A percentile compares a stretch with the other conserved stretches of the same genome.
Conservation (phyloP, 2,888 invertebrate species). For the Hermaeophaga mercurialis region DNA sequence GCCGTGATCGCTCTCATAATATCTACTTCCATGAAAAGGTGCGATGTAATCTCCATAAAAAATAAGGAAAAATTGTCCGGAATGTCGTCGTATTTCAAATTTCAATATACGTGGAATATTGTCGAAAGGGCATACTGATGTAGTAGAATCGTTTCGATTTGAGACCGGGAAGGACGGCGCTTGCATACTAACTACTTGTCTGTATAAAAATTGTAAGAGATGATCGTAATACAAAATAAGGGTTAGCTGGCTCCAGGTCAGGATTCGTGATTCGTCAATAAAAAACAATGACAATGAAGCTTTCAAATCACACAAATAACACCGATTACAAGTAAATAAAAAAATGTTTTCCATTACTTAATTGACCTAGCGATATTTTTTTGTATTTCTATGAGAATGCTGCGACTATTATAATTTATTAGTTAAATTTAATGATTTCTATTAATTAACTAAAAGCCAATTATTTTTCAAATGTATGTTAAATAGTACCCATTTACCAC, state of each 20-base stretch:
- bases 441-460: too few species aligned
- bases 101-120: slow-evolving; percentile 9
- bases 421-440: too few species aligned
- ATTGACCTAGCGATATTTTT: too few species aligned
- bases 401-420: too few species aligned
- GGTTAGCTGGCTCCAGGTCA: not conserved
- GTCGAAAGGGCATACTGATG: slow-evolving; percentile 6
- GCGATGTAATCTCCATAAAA: not conserved
- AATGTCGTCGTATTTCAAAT: slow-evolving; percentile 5
- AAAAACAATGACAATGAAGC: too few species aligned
- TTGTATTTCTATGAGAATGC: too few species aligned
- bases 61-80: not conserved
- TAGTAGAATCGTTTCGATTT: not conserved
- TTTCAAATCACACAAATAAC: too few species aligned
- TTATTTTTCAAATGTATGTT: too few species aligned
- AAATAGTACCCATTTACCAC: too few species aligned
- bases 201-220: slow-evolving; percentile 4
- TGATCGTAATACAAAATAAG: slow-evolving; percentile 10
- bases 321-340: too few species aligned
- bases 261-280: not conserved
- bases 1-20: too few species aligned
- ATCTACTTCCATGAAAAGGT: not conserved
- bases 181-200: slow-evolving; percentile 2
- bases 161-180: not conserved
- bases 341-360: too few species aligned